A percentile compares a stretch with the other conserved stretches of the same genome.
phyloP scores from a whole-genome alignment of 2,888 invertebrate genomes.

The Oscheius myriophilus region DNA sequence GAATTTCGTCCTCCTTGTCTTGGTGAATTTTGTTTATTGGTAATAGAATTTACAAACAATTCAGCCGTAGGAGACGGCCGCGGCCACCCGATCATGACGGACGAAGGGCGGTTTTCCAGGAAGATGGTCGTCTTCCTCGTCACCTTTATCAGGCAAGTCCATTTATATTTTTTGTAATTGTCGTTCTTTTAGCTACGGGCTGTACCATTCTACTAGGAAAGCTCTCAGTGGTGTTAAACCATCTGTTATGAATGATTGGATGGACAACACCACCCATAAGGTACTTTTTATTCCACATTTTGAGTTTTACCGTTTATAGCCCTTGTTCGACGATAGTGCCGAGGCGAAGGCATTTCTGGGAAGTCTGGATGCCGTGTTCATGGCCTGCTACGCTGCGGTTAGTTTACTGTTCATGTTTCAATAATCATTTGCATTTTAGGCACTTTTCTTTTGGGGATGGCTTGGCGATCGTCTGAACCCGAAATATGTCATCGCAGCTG shows the following conservation, averaged over 20 bases:
- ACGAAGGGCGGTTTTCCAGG: not conserved
- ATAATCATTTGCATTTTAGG: slow-evolving; percentile 67
- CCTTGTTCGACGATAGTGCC: slow-evolving; percentile 55
- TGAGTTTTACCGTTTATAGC: slow-evolving; percentile 33
- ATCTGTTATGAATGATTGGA: slow-evolving; percentile 65
- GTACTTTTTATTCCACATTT: slow-evolving; percentile 22
- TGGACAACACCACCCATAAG: slow-evolving; percentile 55
- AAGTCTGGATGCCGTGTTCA: slow-evolving; percentile 68
- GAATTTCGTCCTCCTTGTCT: too few relatives aligned
- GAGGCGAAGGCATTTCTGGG: slow-evolving; percentile 69
- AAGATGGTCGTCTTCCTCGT: slow-evolving; percentile 52
- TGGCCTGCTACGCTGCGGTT: slow-evolving; percentile 67
- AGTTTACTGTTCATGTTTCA: slow-evolving; percentile 3
- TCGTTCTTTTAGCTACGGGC: slow-evolving; percentile 58
- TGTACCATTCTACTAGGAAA: slow-evolving; percentile 68
- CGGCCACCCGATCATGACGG: too few relatives aligned
- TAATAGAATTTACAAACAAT: too few relatives aligned
- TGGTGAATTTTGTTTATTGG: too few relatives aligned
- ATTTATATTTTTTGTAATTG: slow-evolving; percentile 6
- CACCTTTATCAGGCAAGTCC: slow-evolving; percentile 58
- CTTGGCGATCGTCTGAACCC: slow-evolving; percentile 74
- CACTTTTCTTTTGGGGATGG: slow-evolving; percentile 73
- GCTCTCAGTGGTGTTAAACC: slow-evolving; percentile 67
- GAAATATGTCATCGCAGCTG: slow-evolving; percentile 72
- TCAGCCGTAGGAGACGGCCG: too few relatives aligned